Evolutionary conservation across 2,888 invertebrate genomes (phyloP).

Genomic region (Noctua janthe): DNA sequence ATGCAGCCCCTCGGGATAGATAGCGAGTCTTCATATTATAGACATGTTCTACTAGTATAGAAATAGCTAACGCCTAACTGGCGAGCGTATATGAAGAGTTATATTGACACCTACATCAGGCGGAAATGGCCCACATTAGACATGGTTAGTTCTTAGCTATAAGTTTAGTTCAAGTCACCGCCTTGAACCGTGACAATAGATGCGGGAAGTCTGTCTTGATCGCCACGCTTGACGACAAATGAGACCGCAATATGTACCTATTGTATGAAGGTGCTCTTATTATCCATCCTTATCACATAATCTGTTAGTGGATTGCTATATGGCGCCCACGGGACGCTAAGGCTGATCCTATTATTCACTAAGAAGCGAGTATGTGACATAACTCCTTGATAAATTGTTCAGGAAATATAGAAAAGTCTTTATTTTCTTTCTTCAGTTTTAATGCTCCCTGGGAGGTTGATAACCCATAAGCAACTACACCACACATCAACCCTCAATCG

Average conservation of each 20-base stretch:
- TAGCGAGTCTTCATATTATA: constrained; percentile 2
- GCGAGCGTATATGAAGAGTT: constrained; percentile 7
- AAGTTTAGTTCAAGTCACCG: constrained; percentile 11
- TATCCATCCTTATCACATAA: constrained; percentile 9
- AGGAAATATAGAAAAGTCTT: neutral
- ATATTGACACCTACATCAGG: neutral
- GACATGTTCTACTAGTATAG: neutral
- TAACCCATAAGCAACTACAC: constrained; percentile 42
- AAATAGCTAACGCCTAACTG: constrained; percentile 14
- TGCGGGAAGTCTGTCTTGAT: constrained; percentile 45
- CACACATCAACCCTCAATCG: constrained; percentile 47
- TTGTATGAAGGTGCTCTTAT: constrained; percentile 16
- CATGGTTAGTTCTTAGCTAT: constrained; percentile 20
- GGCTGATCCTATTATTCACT: neutral
- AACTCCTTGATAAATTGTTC: constrained; percentile 4
- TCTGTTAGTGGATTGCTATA: neutral
- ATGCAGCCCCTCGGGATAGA: constrained; percentile 25
- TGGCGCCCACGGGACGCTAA: neutral
- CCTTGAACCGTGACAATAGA: constrained; percentile 50
- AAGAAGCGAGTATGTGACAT: neutral
- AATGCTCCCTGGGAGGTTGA: constrained; percentile 27
- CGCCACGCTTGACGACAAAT: constrained; percentile 40
- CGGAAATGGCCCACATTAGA: constrained; percentile 16
- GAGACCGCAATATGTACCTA: neutral
- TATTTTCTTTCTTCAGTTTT: constrained; percentile 11